Percentiles rank a stretch among this genome's conserved stretches.
phyloP scores from a whole-genome alignment of 2,113 vertebrate species.

The Ctenodactylus gundi region DNA sequence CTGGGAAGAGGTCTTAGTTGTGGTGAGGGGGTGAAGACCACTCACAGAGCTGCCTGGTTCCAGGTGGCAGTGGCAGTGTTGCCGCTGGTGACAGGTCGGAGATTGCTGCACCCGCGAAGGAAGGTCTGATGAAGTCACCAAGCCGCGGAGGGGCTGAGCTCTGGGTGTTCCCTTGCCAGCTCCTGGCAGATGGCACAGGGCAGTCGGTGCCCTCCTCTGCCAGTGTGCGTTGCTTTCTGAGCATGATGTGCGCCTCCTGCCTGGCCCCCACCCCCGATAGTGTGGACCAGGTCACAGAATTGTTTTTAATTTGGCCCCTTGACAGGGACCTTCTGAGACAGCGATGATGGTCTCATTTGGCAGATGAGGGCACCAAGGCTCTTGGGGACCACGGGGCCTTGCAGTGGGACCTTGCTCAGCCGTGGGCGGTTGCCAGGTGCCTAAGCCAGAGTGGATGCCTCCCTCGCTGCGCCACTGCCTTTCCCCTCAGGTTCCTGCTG shows the following conservation, averaged over 20 bases:
- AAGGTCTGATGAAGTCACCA: neutral
- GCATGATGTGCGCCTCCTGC: neutral
- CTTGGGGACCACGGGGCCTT: neutral
- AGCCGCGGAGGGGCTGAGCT: neutral
- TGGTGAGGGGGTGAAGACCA: neutral
- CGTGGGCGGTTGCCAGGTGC: too few species aligned
- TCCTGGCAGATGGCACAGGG: neutral
- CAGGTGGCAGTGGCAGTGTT: neutral
- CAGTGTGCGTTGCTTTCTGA: neutral
- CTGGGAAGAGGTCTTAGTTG: neutral
- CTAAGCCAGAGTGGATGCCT: neutral
- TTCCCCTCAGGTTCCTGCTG: neutral
- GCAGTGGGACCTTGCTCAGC: neutral
- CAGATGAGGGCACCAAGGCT: neutral
- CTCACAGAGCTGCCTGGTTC: accelerated
- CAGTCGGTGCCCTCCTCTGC: neutral
- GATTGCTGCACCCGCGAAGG: neutral
- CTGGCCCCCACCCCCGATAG: accelerated
- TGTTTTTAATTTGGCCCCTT: neutral
- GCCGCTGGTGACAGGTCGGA: neutral
- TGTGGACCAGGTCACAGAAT: neutral
- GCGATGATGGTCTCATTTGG: neutral
- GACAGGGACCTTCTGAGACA: neutral
- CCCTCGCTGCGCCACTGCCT: neutral
- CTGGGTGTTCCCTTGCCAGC: neutral